Evolutionary conservation across 2,797 vertebrate species (phyloP).

Genomic region (Alosa sapidissima): DNA sequence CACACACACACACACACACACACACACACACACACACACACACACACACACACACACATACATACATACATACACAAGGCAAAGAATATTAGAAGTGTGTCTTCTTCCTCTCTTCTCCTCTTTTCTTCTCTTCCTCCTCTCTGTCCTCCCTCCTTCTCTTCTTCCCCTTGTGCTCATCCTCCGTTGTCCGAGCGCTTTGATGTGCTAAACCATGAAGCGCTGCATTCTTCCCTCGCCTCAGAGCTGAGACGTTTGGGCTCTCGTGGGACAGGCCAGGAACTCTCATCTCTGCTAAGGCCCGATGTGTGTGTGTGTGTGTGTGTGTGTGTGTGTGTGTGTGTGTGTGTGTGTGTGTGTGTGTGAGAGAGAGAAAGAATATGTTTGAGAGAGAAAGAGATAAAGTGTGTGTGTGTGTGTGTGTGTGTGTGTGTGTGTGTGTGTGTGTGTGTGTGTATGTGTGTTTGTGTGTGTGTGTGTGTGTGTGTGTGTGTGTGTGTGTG

Average conservation of each 20-base stretch:
- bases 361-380: too few species aligned
- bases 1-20: neutral
- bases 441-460: too few species aligned
- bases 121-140: slow-evolving; percentile 30
- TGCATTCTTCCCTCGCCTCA: slow-evolving; percentile 54
- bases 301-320: slow-evolving; percentile 3
- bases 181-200: slow-evolving; percentile 60
- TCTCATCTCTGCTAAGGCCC: neutral
- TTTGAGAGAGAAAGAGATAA: too few species aligned
- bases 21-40: neutral
- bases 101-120: slow-evolving; percentile 44
- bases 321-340: slow-evolving; percentile 2
- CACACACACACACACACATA: slow-evolving; percentile 3
- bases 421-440: neutral
- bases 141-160: slow-evolving; percentile 15
- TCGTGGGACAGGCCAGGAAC: slow-evolving; percentile 46
- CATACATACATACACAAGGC: slow-evolving; percentile 4
- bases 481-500: too few species aligned
- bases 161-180: neutral
- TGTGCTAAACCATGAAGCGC: slow-evolving; percentile 71
- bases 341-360: slow-evolving; percentile 3
- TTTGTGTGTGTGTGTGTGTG: too few species aligned
- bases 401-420: slow-evolving; percentile 1
- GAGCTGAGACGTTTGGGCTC: slow-evolving; percentile 43
- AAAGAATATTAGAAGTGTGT: slow-evolving; percentile 43